Percentiles rank a stretch among this genome's conserved stretches.
These are phyloP conservation scores for Hypomecis punctinalis DNA, from an alignment of 2,888 invertebrate species.

Conservation along the genomic window DNA sequence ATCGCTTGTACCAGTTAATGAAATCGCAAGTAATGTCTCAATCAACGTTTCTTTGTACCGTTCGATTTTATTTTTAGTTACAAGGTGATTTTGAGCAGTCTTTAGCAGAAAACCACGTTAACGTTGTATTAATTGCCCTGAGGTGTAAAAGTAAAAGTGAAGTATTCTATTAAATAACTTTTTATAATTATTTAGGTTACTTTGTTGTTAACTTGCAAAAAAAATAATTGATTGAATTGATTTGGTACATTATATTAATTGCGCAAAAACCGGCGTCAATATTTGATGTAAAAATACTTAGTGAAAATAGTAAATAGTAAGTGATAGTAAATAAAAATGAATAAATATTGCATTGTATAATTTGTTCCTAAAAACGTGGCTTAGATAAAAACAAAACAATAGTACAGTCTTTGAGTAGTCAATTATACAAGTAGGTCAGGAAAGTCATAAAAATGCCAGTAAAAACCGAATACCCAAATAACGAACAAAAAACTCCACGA, in stretches of 20 bases:
- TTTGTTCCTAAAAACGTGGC: no score
- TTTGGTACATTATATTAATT: no score
- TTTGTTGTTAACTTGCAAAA: no score
- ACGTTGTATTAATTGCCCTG: background rate
- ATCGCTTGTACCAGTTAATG: constrained; percentile 48
- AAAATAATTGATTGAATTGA: no score
- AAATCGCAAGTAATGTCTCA: constrained; percentile 65
- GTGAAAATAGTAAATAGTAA: no score
- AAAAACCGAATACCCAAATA: background rate
- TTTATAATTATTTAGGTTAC: no score
- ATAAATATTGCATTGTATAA: no score
- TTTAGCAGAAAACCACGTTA: constrained; percentile 21
- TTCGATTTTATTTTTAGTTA: constrained; percentile 34
- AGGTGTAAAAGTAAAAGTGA: constrained; percentile 20
- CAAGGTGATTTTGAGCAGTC: constrained; percentile 8
- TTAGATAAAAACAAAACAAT: background rate
- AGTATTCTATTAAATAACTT: background rate
- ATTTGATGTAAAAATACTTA: no score
- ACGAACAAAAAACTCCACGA: constrained; percentile 3
- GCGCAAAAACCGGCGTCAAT: no score
- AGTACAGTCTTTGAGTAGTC: background rate
- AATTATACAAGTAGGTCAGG: constrained; percentile 3
- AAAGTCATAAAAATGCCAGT: background rate
- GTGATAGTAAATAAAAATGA: no score
- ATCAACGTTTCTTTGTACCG: constrained; percentile 55